Base-by-base conservation (phyloP, 2,797 vertebrate genomes). In the Choloepus didactylus region DNA sequence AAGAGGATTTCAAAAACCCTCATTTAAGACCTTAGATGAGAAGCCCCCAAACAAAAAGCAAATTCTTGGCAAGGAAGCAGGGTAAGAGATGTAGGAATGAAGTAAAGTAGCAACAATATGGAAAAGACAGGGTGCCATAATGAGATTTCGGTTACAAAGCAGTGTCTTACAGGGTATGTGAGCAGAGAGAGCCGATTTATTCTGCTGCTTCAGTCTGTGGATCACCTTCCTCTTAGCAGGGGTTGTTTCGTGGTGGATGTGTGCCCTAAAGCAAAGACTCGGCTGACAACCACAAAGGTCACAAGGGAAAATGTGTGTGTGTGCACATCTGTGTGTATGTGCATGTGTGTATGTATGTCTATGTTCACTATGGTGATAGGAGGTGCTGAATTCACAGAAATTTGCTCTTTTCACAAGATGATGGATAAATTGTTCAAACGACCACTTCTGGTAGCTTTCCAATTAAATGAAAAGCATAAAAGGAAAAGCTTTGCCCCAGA, bases 1-100 rank as follows among this genome's bases (percentile, higher is more conserved):
- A 96, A 60, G 29, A 93, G 14, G 21, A 85, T 79, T 84, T 41
- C 5, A 16, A 92, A 93, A 92, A 75, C 14, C 31, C 3, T 94
- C 72, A 80, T 16, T 69, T 75, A 38, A 87, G 27, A 62, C 46
- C 16, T 91, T 38, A 73, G 46, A 46, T 25, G 49, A 93, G 79
- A 84, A 82, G 9, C 10, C 44, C 49, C n/a, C 62, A 41, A 85
- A 56, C 11, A 64, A 69, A 95, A 66, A 6, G 31, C 69, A 70
- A 79, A 85, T 64, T 81, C 31, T 87, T 51, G 25, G 44, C 54
- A 38, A 51, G 35, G 14, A 96, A 59, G 3, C 38, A 41, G 27
- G 35, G 16, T 66, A n/a, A 79, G 73, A 90, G 12, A 73, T 44
- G 19, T 56, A 59, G 21, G 21, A 67, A 31, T 49, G 31, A 72